Evolutionary conservation across 92 coral and sea anemone genomes (phyloP).

Genomic region (Scolanthus callimorphus): DNA sequence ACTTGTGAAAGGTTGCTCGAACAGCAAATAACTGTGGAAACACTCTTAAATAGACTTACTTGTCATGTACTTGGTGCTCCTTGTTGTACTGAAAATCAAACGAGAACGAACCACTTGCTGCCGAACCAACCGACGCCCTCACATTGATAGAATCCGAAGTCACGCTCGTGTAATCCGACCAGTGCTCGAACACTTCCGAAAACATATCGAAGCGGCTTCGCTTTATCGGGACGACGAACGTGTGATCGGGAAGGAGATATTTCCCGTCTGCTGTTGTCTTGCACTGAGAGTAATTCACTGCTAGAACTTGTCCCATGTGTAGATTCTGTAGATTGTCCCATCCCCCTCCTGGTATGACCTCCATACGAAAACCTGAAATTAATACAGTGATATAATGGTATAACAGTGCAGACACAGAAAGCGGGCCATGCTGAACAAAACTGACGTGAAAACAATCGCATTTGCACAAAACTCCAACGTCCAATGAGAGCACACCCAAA

Average conservation of each 20-base stretch:
- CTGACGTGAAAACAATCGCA: too few species aligned
- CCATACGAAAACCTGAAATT: conserved; percentile 18
- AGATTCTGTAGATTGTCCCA: conserved; percentile 85
- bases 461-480: too few species aligned
- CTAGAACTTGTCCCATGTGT: conserved; percentile 66
- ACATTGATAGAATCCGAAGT: conserved; percentile 60
- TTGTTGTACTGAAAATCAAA: conserved; percentile 67
- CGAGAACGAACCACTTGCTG: conserved; percentile 80
- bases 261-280: conserved; percentile 75
- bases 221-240: conserved; percentile 70
- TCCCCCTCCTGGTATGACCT: conserved; percentile 76
- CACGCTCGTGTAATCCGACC: conserved; percentile 67
- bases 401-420: too few species aligned
- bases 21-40: too few species aligned
- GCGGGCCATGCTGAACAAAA: too few species aligned
- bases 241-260: conserved; percentile 77
- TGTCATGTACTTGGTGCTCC: conserved; percentile 41
- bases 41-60: too few species aligned
- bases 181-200: conserved; percentile 67
- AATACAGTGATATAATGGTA: too few species aligned
- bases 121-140: conserved; percentile 61
- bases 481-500: too few species aligned
- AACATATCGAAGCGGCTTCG: conserved; percentile 66
- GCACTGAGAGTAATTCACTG: conserved; percentile 67
- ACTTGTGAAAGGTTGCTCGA: too few species aligned